Conservation (phyloP, 1,140 invertebrate species). For the Ylistrum balloti region DNA sequence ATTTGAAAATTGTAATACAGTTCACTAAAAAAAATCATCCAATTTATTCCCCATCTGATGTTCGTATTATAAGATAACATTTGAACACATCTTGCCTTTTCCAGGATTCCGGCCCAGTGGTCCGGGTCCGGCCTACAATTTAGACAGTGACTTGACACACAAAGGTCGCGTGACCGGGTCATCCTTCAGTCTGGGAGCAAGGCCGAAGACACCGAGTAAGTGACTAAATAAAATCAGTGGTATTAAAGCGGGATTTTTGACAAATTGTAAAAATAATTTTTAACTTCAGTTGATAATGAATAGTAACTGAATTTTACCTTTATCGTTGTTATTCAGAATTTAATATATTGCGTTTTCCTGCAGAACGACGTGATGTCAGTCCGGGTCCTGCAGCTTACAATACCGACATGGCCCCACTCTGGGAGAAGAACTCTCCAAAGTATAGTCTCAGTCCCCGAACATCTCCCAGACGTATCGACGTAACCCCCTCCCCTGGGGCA, state of each 20-base stretch:
- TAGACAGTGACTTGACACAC: conserved; percentile 59
- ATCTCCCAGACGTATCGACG: conserved; percentile 42
- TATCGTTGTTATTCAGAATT: too few relatives aligned
- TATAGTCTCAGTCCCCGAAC: conserved; percentile 68
- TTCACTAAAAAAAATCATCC: too few relatives aligned
- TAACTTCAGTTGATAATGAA: too few relatives aligned
- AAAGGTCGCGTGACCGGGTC: conserved; percentile 52
- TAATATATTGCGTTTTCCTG: too few relatives aligned
- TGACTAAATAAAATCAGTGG: not conserved
- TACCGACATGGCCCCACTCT: conserved; percentile 49
- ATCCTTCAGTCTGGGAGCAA: conserved; percentile 60
- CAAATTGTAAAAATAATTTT: too few relatives aligned
- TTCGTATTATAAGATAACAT: too few relatives aligned
- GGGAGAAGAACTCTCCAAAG: conserved; percentile 61
- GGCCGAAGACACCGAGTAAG: conserved; percentile 60
- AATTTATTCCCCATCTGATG: too few relatives aligned
- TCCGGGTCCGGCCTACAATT: conserved; percentile 64
- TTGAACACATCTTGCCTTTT: too few relatives aligned
- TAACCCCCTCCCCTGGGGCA: conserved; percentile 67
- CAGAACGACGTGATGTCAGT: conserved; percentile 55
- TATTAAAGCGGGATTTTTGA: too few relatives aligned
- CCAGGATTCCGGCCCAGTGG: conserved; percentile 49
- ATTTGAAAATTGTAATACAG: too few relatives aligned
- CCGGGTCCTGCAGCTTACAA: conserved; percentile 68
- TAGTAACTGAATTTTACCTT: conserved; percentile 4